Base-by-base conservation (phyloP, 1,140 invertebrate genomes). In the Ceratitis capitata region DNA sequence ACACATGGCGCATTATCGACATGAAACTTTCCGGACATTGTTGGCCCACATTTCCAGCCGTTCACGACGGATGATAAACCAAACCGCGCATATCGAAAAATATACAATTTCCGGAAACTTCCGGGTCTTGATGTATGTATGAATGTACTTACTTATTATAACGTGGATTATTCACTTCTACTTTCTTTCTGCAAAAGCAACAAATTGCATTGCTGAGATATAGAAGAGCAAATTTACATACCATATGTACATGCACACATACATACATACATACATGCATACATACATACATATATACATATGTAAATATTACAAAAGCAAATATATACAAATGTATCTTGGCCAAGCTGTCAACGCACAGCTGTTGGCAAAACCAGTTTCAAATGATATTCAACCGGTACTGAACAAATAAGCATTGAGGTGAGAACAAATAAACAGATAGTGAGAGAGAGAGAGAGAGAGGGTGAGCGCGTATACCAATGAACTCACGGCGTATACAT, bases 151-250 rank as follows among this genome's bases (percentile, higher is more conserved):
- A n/a, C n/a, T n/a, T n/a, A n/a, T n/a, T n/a, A n/a, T 61, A 29
- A 26, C 56, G 56, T 19, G 7, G 14, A 29, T 35, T 35, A 69
- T 69, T 69, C 61, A 69, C 61, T 69, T 69, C 29, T 35, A 39
- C 61, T 69, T 69, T 69, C 61, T 35, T 69, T 29, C 61, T 69
- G 61, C 61, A 69, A 69, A 69, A 69, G 51, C 29, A 61, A 29
- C 26, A 26, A 35, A 69, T 69, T 69, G 32, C 32, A n/a, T 16
- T 35, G 12, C 51, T n/a, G n/a, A n/a, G n/a, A n/a, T n/a, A n/a
- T n/a, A n/a, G n/a, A n/a, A n/a, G n/a, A n/a, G n/a, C n/a, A n/a
- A 49, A 49, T 49, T 7, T 49, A 29, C 26, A 61, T 12, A 56
- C n/a, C n/a, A n/a, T n/a, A n/a, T n/a, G n/a, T n/a, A n/a, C 7